phyloP scores from a whole-genome alignment of 2,113 vertebrate genomes.

The Odobenus rosmarus region DNA sequence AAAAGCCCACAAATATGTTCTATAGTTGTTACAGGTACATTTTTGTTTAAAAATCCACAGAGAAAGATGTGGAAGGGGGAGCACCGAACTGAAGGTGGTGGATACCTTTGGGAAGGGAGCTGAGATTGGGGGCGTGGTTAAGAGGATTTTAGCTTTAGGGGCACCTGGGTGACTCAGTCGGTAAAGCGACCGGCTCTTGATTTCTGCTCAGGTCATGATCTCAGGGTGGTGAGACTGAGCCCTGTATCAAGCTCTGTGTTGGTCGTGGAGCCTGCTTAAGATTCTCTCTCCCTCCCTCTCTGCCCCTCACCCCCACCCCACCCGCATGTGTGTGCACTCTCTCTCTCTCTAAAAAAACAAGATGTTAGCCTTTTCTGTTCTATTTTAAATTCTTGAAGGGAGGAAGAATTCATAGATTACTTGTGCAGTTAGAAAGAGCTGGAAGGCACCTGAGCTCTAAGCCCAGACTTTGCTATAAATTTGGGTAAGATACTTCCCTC shows the following conservation, averaged over 20 bases:
- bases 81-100: background rate
- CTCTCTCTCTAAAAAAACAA: background rate
- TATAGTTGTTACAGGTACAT: background rate
- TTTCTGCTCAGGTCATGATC: background rate
- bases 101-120: background rate
- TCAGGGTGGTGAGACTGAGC: background rate
- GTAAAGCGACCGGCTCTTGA: background rate
- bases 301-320: background rate
- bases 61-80: background rate
- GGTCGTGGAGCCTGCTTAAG: background rate
- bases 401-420: background rate
- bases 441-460: background rate
- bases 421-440: background rate
- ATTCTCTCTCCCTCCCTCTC: background rate
- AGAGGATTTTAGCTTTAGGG: background rate
- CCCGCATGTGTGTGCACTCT: background rate
- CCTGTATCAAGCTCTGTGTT: background rate
- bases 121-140: background rate
- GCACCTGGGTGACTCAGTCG: background rate
- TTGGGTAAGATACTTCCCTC: background rate
- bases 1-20: background rate
- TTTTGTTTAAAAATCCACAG: background rate
- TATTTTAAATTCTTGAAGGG: background rate
- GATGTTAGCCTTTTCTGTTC: background rate
- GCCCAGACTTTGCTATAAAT: too few relatives aligned